phyloP scores from a whole-genome alignment of 2,797 vertebrate species.

The Lagocephalus sceleratus region DNA sequence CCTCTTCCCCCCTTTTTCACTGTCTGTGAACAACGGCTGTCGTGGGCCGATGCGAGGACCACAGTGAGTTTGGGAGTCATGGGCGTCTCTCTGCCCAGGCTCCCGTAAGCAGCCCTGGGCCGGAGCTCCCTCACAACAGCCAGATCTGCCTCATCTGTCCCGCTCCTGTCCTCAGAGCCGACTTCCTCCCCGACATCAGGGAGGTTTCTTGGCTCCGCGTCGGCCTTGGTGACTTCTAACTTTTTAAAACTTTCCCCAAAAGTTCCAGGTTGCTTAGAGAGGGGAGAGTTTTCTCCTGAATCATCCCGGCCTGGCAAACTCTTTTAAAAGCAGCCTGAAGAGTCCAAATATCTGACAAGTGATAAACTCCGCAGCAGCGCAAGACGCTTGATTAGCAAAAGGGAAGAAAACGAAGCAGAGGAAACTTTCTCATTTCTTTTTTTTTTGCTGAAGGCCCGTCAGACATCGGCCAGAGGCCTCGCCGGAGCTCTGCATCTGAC shows the following conservation, averaged over 20 bases:
- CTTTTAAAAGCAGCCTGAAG: neutral
- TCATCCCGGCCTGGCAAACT: neutral
- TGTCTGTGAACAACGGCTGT: conserved; percentile 36
- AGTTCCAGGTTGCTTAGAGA: too few species aligned
- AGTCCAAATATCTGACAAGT: conserved; percentile 1
- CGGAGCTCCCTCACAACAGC: conserved; percentile 6
- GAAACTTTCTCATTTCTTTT: neutral
- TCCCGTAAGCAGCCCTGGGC: conserved; percentile 16
- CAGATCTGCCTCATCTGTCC: too few species aligned
- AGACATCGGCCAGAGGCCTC: conserved; percentile 9
- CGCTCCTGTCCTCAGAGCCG: neutral
- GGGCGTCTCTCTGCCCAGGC: conserved; percentile 37
- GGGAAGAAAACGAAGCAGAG: neutral
- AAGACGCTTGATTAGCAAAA: conserved; percentile 23
- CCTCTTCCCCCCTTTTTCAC: conserved; percentile 8
- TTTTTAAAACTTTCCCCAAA: conserved; percentile 2
- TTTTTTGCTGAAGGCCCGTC: conserved; percentile 18
- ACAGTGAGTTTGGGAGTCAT: conserved; percentile 38
- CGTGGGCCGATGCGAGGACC: conserved; percentile 41
- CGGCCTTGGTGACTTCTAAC: conserved; percentile 41
- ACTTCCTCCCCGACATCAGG: conserved; percentile 42
- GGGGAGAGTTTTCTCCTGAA: too few species aligned
- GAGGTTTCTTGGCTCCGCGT: conserved; percentile 49
- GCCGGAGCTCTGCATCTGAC: conserved; percentile 10
- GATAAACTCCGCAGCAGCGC: neutral